Percentiles rank a stretch among this genome's conserved stretches.
phyloP scores from a whole-genome alignment of 2,888 invertebrate species.

The Tenthredo notha region DNA sequence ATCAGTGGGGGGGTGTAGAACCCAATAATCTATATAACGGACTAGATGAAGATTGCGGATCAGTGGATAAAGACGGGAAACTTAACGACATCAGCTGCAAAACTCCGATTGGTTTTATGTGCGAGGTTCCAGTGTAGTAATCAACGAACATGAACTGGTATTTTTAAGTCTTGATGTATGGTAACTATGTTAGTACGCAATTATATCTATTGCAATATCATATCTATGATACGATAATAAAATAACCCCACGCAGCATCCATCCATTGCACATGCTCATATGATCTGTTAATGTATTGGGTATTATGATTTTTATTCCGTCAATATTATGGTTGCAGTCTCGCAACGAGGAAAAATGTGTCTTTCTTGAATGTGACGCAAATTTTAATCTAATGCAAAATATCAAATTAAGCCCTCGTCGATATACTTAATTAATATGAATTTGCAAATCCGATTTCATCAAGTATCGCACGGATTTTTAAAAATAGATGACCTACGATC shows the following conservation, averaged over 20 bases:
- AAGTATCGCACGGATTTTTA: too few species aligned
- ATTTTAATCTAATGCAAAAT: neutral
- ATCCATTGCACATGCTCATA: too few species aligned
- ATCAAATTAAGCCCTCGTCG: neutral
- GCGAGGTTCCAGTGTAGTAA: neutral
- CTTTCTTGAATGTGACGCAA: neutral
- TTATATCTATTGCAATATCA: too few species aligned
- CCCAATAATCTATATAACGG: neutral
- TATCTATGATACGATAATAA: too few species aligned
- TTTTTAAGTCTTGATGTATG: too few species aligned
- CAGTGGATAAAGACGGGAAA: neutral
- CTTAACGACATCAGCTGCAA: neutral
- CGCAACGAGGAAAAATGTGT: neutral
- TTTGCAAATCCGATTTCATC: too few species aligned
- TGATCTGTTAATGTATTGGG: too few species aligned
- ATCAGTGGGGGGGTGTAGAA: neutral
- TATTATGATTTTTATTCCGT: too few species aligned
- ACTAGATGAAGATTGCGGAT: neutral
- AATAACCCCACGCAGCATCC: too few species aligned
- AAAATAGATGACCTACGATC: too few species aligned
- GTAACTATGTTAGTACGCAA: too few species aligned
- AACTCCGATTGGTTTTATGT: neutral
- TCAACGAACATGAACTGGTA: neutral
- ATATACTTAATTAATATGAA: too few species aligned
- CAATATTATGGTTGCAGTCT: neutral